Conservation (phyloP, 2,113 vertebrate genomes). For the Eublepharis macularius region DNA sequence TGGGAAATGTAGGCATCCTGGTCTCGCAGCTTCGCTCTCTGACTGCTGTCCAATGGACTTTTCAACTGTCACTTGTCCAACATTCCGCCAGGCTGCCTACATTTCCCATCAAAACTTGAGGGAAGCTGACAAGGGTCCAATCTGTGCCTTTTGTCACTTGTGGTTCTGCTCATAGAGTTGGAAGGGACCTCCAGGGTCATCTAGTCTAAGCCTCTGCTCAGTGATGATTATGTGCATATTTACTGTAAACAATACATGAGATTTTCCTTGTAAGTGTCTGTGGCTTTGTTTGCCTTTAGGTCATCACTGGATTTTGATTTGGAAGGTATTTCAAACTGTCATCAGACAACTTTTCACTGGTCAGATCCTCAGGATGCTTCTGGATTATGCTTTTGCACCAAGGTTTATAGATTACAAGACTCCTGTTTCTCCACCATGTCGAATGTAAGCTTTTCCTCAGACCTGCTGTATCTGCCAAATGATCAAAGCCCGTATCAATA, state of each 20-base stretch:
- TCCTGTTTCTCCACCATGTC: not conserved
- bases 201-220: no score
- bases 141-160: no score
- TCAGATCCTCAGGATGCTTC: rapidly evolving
- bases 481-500: not conserved
- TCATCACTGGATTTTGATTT: not conserved
- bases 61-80: no score
- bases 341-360: not conserved
- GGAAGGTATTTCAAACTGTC: not conserved
- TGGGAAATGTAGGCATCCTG: no score
- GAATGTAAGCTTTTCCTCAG: not conserved
- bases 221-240: not conserved
- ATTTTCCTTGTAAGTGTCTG: not conserved
- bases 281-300: not conserved
- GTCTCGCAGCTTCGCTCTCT: no score
- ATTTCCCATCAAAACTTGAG: no score
- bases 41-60: not conserved
- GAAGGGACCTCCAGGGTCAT: no score
- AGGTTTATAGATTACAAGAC: not conserved
- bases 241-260: not conserved
- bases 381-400: conserved; percentile 4
- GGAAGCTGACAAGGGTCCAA: no score
- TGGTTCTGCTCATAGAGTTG: no score
- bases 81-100: no score
- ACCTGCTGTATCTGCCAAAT: not conserved